Conservation (phyloP, 2,113 vertebrate genomes). For the Pomatorhinus ruficollis region DNA sequence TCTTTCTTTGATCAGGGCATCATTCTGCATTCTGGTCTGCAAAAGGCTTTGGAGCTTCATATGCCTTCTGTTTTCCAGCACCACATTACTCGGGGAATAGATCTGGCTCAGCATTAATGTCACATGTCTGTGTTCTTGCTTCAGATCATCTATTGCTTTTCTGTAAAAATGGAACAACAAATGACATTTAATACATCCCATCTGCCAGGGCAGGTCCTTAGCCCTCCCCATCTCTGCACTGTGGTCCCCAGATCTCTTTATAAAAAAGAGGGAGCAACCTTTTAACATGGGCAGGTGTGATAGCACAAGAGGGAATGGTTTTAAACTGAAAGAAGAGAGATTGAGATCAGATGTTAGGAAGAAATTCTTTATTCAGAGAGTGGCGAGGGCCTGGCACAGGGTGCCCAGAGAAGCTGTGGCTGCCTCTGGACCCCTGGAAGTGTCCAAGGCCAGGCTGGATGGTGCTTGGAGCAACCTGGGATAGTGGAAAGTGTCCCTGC, state of each 20-base stretch:
- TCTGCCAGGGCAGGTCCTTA: background rate
- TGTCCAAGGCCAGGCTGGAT: background rate
- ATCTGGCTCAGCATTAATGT: constrained; percentile 22
- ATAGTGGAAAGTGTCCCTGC: background rate
- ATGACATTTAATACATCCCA: background rate
- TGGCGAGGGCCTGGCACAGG: background rate
- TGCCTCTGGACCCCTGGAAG: background rate
- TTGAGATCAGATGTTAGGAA: background rate
- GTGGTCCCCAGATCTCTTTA: background rate
- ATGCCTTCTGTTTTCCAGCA: constrained; percentile 33
- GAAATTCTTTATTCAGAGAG: background rate
- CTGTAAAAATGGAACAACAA: background rate
- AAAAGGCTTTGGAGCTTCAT: constrained; percentile 46
- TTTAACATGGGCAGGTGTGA: background rate
- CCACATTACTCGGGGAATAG: background rate
- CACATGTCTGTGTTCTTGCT: constrained; percentile 41
- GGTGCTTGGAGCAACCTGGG: background rate
- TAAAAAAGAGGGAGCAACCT: background rate
- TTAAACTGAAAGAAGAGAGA: background rate
- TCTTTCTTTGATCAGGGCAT: constrained; percentile 58
- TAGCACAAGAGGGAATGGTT: background rate
- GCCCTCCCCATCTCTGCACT: too few species aligned
- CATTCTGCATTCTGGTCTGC: constrained; percentile 42
- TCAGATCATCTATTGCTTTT: constrained; percentile 55
- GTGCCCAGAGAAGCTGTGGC: background rate